These are phyloP conservation scores for Lepidochrysops patricia DNA, from an alignment of 2,888 invertebrate genomes.

Conservation along the genomic window DNA sequence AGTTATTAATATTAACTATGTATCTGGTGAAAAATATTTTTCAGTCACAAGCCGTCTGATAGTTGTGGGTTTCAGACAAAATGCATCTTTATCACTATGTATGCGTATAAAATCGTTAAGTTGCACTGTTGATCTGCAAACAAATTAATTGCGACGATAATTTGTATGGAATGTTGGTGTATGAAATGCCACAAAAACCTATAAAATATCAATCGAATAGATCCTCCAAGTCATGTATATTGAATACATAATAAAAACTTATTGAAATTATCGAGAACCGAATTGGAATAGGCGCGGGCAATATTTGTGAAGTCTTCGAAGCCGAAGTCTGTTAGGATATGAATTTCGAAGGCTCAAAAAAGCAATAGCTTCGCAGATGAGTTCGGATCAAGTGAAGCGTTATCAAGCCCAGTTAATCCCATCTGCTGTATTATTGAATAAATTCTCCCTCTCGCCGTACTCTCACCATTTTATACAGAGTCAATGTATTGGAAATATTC, in stretches of 20 bases:
- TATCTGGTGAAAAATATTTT: no score
- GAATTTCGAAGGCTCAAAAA: conserved; percentile 48
- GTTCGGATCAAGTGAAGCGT: conserved; percentile 54
- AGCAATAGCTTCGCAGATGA: conserved; percentile 49
- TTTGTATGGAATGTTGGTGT: no score
- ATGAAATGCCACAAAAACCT: no score
- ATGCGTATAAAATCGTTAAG: no score
- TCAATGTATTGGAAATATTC: conserved; percentile 52
- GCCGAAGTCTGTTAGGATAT: conserved; percentile 38
- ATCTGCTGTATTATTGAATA: conserved; percentile 64
- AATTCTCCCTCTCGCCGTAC: conserved; percentile 48
- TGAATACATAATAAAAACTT: neutral
- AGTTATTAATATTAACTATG: no score
- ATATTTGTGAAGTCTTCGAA: conserved; percentile 27
- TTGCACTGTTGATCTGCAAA: no score
- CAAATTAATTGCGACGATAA: no score
- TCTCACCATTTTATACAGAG: conserved; percentile 43
- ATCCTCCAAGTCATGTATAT: no score
- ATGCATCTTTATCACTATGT: no score
- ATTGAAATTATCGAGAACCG: neutral
- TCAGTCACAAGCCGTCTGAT: no score
- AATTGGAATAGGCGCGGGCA: conserved; percentile 31
- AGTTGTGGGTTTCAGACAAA: no score
- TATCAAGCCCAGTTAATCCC: conserved; percentile 60
- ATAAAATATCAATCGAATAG: neutral